Base-by-base conservation (phyloP, 1,140 invertebrate genomes). In the Pseudomyrmex sp. region DNA sequence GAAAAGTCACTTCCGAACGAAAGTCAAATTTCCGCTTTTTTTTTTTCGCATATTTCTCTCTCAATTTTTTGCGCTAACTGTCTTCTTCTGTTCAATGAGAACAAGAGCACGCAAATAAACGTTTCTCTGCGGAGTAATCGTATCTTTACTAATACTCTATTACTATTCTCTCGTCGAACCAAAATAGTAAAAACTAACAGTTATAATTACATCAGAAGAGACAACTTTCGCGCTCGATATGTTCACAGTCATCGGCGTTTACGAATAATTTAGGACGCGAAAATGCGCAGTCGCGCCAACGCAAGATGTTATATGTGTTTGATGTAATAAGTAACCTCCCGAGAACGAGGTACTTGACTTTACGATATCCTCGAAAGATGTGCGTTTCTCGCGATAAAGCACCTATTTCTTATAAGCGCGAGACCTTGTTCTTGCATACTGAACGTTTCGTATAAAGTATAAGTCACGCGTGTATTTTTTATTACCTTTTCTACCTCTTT, bases 121-220 rank as follows among this genome's bases (percentile, higher is more conserved):
- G 70, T 73, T 54, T 87, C 54, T 58, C 35, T 35, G 68, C 48
- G 54, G n/a, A 85, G 8, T 77, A 50, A 15, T 5, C 3, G 26
- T 26, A 26, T 26, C 46, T 23, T 66, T 5, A 48, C 23, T 70
- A 65, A 18, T 85, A 46, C 20, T 65, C 59, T 3, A 9, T 56
- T 1, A 2, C 44, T 48, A n/a, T 5, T 26, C 26, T 26, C 26
- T 3, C 15, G n/a, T 44, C 15, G 23, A 85, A 88, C 73, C 76
- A 80, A 86, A 79, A 69, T 88, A 80, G 63, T 86, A 70, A 86
- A 74, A 83, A 86, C 83, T 83, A 75, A 69, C 85, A 86, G 69
- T 83, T 86, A 83, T 86, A 88, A 89, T 89, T 88, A 86, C 87
- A 73, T 88, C 74, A 66, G 15, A 54, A 61, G 79, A 80, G 75